These are phyloP conservation scores for Crambe crambe DNA, from an alignment of 37 sponge, comb jelly and placozoan species.

Conservation along the genomic window DNA sequence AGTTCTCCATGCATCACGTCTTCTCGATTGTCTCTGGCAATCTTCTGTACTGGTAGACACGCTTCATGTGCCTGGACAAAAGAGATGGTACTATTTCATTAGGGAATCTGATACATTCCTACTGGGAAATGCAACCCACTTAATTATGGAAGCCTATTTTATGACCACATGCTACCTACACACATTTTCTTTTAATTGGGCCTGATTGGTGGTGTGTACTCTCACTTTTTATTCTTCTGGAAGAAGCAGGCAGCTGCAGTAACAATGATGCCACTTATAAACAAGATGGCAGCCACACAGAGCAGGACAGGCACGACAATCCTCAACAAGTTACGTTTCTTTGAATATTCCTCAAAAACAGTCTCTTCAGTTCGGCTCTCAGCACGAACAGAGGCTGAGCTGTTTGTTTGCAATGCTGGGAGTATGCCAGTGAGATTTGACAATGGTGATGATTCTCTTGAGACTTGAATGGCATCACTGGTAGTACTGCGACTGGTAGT, in stretches of 20 bases:
- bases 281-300: constrained; percentile 10
- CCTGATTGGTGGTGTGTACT: too few species aligned
- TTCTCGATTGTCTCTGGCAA: constrained; percentile 18
- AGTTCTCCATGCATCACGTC: too few species aligned
- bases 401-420: too few species aligned
- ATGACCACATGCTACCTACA: background rate
- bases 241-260: constrained; percentile 3
- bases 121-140: too few species aligned
- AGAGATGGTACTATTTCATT: background rate
- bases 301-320: constrained; percentile 1
- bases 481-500: too few species aligned
- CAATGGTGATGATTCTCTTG: too few species aligned
- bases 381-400: too few species aligned
- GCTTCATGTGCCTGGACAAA: constrained; percentile 2
- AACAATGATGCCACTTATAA: constrained; percentile 12
- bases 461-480: too few species aligned
- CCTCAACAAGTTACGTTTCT: background rate
- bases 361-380: too few species aligned
- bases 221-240: constrained; percentile 7
- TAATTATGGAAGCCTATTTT: background rate
- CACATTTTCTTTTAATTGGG: background rate
- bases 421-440: too few species aligned
- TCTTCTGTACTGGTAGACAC: constrained; percentile 2
- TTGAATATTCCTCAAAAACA: too few species aligned
- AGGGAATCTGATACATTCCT: background rate